Percentiles rank a stretch among this genome's conserved stretches.
Conservation (phyloP, 2,797 vertebrate species). For the Urophycis tenuis region DNA sequence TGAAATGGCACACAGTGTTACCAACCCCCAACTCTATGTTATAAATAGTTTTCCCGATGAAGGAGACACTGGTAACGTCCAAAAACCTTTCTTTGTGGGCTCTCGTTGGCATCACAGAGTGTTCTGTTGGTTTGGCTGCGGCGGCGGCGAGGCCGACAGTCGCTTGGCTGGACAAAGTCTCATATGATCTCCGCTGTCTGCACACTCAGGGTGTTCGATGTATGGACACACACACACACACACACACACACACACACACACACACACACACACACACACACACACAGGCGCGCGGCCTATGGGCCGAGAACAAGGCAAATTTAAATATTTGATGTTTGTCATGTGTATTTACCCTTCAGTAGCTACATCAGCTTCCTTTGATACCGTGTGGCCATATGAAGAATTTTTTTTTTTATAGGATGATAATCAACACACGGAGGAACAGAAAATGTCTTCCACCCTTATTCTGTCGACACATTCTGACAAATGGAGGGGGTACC, state of each 20-base stretch:
- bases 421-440: constrained; percentile 44
- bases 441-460: constrained; percentile 42
- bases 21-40: constrained; percentile 44
- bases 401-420: background rate
- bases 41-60: constrained; percentile 60
- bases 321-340: constrained; percentile 58
- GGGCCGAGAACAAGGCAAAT: constrained; percentile 32
- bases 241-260: constrained; percentile 14
- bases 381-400: constrained; percentile 20
- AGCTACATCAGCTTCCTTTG: constrained; percentile 20
- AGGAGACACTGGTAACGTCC: constrained; percentile 40
- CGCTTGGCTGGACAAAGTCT: background rate
- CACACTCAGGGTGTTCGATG: constrained; percentile 16
- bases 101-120: constrained; percentile 25
- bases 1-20: constrained; percentile 16
- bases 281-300: too few relatives aligned
- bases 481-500: background rate
- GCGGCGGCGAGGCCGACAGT: background rate
- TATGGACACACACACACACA: background rate
- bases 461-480: background rate
- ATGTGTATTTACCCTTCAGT: constrained; percentile 41
- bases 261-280: too few relatives aligned
- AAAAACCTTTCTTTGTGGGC: constrained; percentile 35
- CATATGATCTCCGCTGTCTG: constrained; percentile 4
- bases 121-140: background rate